A percentile compares a stretch with the other conserved stretches of the same genome.
phyloP scores from a whole-genome alignment of 1,140 invertebrate genomes.

The Leguminivora glycinivorella region DNA sequence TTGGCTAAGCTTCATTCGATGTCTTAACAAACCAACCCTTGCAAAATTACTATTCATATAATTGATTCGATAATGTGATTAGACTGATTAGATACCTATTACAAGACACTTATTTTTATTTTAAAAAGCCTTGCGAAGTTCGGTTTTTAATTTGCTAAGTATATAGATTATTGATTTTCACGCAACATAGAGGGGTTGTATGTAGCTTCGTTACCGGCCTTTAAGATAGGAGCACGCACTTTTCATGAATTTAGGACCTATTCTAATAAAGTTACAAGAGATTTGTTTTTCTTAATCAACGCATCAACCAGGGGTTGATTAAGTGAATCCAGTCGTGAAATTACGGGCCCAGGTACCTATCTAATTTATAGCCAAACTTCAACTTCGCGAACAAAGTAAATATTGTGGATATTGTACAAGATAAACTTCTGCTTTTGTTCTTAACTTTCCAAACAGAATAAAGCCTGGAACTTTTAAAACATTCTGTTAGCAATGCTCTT shows the following conservation, averaged over 20 bases:
- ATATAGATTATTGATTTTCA: no score
- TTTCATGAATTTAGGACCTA: no score
- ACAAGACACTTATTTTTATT: no score
- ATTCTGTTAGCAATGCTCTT: slow-evolving; percentile 10
- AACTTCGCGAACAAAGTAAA: slow-evolving; percentile 8
- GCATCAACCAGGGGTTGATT: slow-evolving; percentile 4
- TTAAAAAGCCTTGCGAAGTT: no score
- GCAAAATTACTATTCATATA: no score
- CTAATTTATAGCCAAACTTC: slow-evolving; percentile 27
- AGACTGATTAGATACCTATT: no score
- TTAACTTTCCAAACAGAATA: slow-evolving; percentile 15
- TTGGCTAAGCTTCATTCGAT: background rate
- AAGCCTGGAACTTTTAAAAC: slow-evolving; percentile 17
- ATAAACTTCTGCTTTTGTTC: slow-evolving; percentile 25
- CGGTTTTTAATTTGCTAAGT: no score
- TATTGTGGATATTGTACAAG: slow-evolving; percentile 23
- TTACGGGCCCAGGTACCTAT: background rate
- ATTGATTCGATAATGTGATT: no score
- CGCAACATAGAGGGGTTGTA: no score
- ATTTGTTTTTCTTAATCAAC: background rate
- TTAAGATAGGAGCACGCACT: no score
- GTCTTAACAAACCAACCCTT: no score
- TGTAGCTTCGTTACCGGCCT: no score
- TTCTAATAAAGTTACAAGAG: background rate
- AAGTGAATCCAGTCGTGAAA: slow-evolving; percentile 15